These are phyloP conservation scores for Phataginus tricuspis DNA, from an alignment of 2,797 vertebrate species.

Conservation along the genomic window DNA sequence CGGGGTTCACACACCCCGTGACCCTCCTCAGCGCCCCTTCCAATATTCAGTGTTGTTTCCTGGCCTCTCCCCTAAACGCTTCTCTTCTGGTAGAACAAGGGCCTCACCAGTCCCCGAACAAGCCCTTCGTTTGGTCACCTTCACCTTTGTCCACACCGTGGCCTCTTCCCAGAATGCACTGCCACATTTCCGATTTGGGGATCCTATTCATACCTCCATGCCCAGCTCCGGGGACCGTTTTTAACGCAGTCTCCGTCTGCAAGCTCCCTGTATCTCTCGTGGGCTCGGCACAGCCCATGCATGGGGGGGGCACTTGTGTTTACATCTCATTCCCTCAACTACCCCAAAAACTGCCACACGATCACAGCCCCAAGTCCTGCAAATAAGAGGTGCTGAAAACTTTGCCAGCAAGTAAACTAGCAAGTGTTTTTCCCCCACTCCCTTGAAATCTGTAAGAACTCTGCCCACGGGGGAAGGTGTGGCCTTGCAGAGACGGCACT, in stretches of 20 bases:
- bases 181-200: neutral
- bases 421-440: too few species aligned
- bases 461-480: too few species aligned
- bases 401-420: neutral
- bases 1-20: accelerated
- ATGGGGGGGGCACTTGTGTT: accelerated
- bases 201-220: neutral
- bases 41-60: neutral
- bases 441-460: neutral
- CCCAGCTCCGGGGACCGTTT: neutral
- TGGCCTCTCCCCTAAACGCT: neutral
- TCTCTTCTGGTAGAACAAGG: neutral
- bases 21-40: neutral
- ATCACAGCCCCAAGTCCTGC: neutral
- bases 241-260: accelerated
- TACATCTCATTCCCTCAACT: neutral
- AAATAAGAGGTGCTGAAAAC: neutral
- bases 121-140: neutral
- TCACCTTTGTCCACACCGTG: neutral
- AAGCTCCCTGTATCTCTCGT: accelerated
- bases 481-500: accelerated
- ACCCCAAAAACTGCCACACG: neutral
- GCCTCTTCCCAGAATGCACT: neutral
- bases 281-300: accelerated
- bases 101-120: neutral